Evolutionary conservation across 2,113 vertebrate species (phyloP).

Genomic region (Gnathochromis pfefferi): DNA sequence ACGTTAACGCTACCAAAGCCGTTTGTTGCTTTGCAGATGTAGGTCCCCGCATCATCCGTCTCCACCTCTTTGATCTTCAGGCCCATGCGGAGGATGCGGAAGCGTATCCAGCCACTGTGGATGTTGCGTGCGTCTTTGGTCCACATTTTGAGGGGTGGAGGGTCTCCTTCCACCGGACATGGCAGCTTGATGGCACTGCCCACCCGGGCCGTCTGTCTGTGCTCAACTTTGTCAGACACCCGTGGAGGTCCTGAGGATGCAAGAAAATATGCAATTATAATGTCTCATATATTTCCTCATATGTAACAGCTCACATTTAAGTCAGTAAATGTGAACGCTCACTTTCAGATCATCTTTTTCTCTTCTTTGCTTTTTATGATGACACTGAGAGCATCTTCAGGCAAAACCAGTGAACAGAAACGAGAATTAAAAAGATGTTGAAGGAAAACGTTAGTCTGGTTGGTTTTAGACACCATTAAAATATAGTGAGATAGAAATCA

Average conservation of each 20-base stretch:
- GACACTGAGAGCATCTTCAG: not conserved
- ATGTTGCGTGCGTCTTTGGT: constrained; percentile 93
- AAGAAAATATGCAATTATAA: not conserved
- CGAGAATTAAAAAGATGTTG: not conserved
- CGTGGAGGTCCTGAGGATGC: constrained; percentile 81
- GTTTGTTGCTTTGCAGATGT: constrained; percentile 96
- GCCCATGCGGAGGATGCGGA: constrained; percentile 85
- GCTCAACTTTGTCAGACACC: constrained; percentile 84
- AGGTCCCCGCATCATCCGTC: constrained; percentile 84
- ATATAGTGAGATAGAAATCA: not conserved
- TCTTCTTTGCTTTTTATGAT: not conserved
- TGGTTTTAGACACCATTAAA: not conserved
- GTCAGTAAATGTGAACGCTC: not conserved
- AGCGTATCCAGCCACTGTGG: constrained; percentile 92
- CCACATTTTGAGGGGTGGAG: constrained; percentile 95
- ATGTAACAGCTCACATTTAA: not conserved
- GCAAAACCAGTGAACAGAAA: not conserved
- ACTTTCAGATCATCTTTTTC: not conserved
- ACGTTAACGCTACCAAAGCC: constrained; percentile 96
- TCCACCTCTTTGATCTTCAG: constrained; percentile 95
- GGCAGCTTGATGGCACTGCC: constrained; percentile 88
- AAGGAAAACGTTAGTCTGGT: not conserved
- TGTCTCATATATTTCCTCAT: not conserved
- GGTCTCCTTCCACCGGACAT: constrained; percentile 93
- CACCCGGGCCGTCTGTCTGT: constrained; percentile 83